Evolutionary conservation across 2,888 invertebrate species (phyloP), one percentile per base, ranked within the genome.

Genomic region (Notodonta dromedarius): DNA sequence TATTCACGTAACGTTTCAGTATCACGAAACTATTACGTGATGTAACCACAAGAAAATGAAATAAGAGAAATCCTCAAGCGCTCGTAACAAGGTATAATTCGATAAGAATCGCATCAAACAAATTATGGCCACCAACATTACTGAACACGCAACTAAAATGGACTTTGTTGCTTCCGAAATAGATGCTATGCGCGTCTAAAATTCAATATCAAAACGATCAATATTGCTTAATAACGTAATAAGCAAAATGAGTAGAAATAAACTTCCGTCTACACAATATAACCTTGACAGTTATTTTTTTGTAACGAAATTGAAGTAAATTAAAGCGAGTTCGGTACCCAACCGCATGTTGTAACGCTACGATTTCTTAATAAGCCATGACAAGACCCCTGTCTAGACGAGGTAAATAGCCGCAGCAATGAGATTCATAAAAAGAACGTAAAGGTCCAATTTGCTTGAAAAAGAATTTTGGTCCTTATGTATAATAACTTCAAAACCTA

Each of bases 31-130:
- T 54, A 59, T 66, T 71, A 62, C 64, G 66, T 71, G 67, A 76
- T 73, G 61, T 58, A 77, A 75, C 72, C 68, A 70, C 66, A 69
- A 65, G 65, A 72, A 76, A 77, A 67, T 69, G 64, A 60, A 67
- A 73, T 59, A 78, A 78, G 76, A 69, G 69, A 81, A 84, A 79
- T 79, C 76, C 69, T 69, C 57, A 59, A 71, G 68, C 69, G 70
- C 69, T 67, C 65, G 66, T 78, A 79, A 79, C 70, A 65, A 77
- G 67, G 61, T 58, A 71, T 76, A 78, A 79, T 78, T 77, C 68
- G 77, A 83, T 79, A 78, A 80, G 71, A 74, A 78, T 77, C 69
- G 61, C 60, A 65, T 70, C 61, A 61, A 64, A 71, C 60, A 69
- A 73, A 71, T 67, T 65, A 74, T 62, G 68, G 71, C 66, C 57